Evolutionary conservation across 2,888 invertebrate species (phyloP).

Genomic region (Metellina segmentata): DNA sequence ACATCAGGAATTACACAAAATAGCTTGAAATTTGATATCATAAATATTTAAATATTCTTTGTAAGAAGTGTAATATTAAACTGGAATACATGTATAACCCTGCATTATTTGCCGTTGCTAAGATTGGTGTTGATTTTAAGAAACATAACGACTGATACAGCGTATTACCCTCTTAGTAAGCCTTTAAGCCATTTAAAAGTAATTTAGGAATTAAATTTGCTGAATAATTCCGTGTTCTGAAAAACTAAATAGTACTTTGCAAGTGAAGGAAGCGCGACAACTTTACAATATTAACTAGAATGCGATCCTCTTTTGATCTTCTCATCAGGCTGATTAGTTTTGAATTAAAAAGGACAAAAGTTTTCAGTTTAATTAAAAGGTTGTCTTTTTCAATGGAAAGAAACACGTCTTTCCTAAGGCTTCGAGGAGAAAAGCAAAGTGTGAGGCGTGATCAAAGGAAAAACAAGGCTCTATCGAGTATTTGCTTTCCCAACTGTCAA

Average conservation of each 20-base stretch:
- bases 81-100: too few species aligned
- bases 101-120: too few species aligned
- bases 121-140: too few species aligned
- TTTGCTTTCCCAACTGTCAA: not conserved
- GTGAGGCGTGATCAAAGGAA: not conserved
- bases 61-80: too few species aligned
- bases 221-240: not conserved
- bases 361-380: not conserved
- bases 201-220: not conserved
- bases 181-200: not conserved
- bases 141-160: not conserved
- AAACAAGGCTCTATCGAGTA: not conserved
- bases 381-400: not conserved
- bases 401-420: not conserved
- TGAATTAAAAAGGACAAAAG: not conserved
- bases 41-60: too few species aligned
- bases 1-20: too few species aligned
- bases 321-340: not conserved
- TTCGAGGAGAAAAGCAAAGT: not conserved
- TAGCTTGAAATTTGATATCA: too few species aligned
- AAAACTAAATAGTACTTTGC: not conserved
- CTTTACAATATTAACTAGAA: constrained; percentile 8
- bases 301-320: not conserved
- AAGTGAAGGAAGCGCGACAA: not conserved
- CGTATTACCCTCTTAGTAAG: not conserved